Evolutionary conservation across 2,113 vertebrate species (phyloP), one percentile per base, ranked within the genome.

Genomic region (Mirounga angustirostris): DNA sequence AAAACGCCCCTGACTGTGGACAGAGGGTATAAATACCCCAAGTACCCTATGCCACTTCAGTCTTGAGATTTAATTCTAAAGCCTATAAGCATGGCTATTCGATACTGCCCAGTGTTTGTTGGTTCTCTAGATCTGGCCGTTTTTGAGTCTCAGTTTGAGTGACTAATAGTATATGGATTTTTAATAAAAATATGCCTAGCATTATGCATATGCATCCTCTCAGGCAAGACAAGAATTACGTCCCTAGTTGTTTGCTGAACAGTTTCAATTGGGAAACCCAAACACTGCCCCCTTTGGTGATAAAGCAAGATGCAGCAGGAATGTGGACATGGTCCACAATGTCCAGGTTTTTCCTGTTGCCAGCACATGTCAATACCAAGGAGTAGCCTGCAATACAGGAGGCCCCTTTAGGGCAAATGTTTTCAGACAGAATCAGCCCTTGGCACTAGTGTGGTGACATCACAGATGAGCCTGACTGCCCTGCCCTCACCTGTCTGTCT

Each of bases 1-100:
- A 96, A 83, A 30, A 59, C 0, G 28, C 1, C 10, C 15, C 24
- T 76, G 67, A 46, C 86, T 63, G 13, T 43, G 36, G 19, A 11
- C 16, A 5, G 7, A 14, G 18, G 7, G 14, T 69, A 52, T 54
- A 58, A 93, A 46, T 94, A 71, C 7, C 2, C 83, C 30, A 40
- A 4, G 33, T 61, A 12, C 0, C 2, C 43, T 69, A 50, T 4
- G 81, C 19, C 8, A n/a, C 93, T 94, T 83, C 7, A 93, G 36
- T 81, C 43, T 94, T 67, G 56, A 59, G 58, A 85, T 58, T 97
- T 43, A 54, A 3, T 79, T 96, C 24, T 46, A 88, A 97, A 89
- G 54, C 36, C 76, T 76, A 22, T 69, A 93, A 85, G 26, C 9
- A 43, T 58, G 12, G 12, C 21, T 52, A 91, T 92, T 9, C 21